Base-by-base conservation (phyloP, 1,140 invertebrate genomes). In the Apis dorsata region DNA sequence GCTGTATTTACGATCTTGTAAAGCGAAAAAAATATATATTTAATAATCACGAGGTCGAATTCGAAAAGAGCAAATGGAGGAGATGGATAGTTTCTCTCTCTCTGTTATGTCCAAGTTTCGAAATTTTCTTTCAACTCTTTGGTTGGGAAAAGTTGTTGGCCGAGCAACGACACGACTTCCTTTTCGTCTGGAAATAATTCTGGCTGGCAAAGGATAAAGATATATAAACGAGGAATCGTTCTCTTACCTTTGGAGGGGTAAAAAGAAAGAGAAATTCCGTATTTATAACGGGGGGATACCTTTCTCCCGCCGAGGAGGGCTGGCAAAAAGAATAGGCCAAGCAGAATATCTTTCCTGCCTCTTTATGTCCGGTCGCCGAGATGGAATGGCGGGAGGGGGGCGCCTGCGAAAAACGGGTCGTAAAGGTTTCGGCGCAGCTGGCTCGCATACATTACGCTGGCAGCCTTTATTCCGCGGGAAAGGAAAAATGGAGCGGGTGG, bases 401-500 rank as follows among this genome's bases (percentile, higher is more conserved):
- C 5, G 34, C 0, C 34, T 44, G 68, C 44, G 70, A 53, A 74
- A 69, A 81, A 68, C 70, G 83, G 71, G 70, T 84, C 78, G 78
- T 66, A 83, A 79, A 80, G 81, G 76, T 83, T 83, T 83, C 81
- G 81, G 17, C 66, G 77, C 72, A 77, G 84, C 81, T 85, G 68
- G 73, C 62, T 82, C 65, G 84, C 73, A 78, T 83, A 78, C 73
- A 82, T 76, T 79, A 79, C 44, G 72, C 34, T 34, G 34, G 34
- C 34, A 71, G 55, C 53, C 69, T 85, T 79, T 77, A 83, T 65
- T 53, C 63, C 53, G 8, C 28, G 57, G 75, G 13, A 74, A 66
- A 77, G 85, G 44, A 89, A 69, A 44, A 88, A 69, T 76, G 79
- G 62, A 69, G 79, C 19, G 63, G 28, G 21, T 34, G 51, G 9